Base-by-base conservation (phyloP, 2,797 vertebrate species). In the Sciurus carolinensis region DNA sequence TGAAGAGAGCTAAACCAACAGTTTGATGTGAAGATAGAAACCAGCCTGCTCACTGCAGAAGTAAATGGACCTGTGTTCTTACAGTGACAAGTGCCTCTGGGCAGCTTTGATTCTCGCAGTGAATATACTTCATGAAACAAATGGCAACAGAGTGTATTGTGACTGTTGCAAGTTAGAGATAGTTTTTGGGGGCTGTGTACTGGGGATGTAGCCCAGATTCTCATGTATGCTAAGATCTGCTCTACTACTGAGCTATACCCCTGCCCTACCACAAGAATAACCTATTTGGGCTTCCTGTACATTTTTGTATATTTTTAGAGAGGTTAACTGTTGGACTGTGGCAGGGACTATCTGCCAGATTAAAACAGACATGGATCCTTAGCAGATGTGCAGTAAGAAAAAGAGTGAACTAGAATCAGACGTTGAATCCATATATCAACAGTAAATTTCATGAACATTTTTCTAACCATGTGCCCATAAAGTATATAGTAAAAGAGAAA, bases 371-470 rank as follows among this genome's bases (percentile, higher is more conserved):
- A 12, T 77, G 75, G 33, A 24, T 26, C 30, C 54, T 57, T 64
- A 83, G 59, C 24, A 62, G 66, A 39, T 5, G 3, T 9, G 20
- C 33, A 36, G 17, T 69, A 66, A 83, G 39, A 36, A 47, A 42
- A 18, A 39, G n/a, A 20, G 6, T 18, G 50, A 24, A 0, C 30
- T 1, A 7, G n/a, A 36, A 0, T 17, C 2, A 17, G n/a, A 59
- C 50, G 3, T 7, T 67, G 71, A 80, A 8, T 39, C 26, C 8
- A 26, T 9, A 24, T 28, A 18, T 62, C 14, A 42, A 52, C 94
- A 76, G 33, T 24, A 50, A 7, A 36, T 79, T 44, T 54, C 26
- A 10, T n/a, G 22, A 28, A 14, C 59, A 47, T 20, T 15, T 59
- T 52, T 77, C 47, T 8, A 1, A 0, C 13, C 3, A 4, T 17